Percentiles rank a stretch among this genome's conserved stretches.
Evolutionary conservation across 2,888 invertebrate genomes (phyloP).

Genomic region (Archips crataeganus): DNA sequence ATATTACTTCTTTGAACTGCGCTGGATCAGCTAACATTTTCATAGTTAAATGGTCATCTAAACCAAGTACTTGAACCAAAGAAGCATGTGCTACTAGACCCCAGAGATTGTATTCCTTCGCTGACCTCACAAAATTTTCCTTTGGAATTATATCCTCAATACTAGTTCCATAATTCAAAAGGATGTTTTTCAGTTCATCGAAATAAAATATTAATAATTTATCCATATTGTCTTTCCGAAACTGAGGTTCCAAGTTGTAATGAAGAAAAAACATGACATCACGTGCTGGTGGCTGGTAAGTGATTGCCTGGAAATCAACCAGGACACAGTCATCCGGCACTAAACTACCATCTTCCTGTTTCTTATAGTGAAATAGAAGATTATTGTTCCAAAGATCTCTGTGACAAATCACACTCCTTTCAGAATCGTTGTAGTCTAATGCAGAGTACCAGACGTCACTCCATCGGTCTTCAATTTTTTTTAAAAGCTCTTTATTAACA

Average conservation of each 20-base stretch:
- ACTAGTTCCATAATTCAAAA: background rate
- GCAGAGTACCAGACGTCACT: background rate
- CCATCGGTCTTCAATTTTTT: slow-evolving; percentile 5
- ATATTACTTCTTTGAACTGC: background rate
- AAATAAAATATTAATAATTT: background rate
- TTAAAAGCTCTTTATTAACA: background rate
- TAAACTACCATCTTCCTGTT: slow-evolving; percentile 50
- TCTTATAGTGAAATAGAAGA: slow-evolving; percentile 82
- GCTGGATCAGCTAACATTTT: background rate
- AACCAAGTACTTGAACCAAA: background rate
- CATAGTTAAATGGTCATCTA: background rate
- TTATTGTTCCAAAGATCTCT: slow-evolving; percentile 88
- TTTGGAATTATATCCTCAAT: background rate
- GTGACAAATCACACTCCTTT: slow-evolving; percentile 85
- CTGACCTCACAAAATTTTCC: background rate
- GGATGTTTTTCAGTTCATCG: background rate
- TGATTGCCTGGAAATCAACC: slow-evolving; percentile 89
- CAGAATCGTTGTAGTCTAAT: slow-evolving; percentile 67
- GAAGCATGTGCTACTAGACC: background rate
- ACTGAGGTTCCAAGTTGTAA: background rate
- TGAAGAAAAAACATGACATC: slow-evolving; percentile 83
- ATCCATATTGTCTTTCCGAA: background rate
- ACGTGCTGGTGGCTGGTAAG: slow-evolving; percentile 88
- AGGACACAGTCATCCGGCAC: slow-evolving; percentile 85
- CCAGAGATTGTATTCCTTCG: background rate